Evolutionary conservation across 2,888 invertebrate genomes (phyloP), one percentile per base, ranked within the genome.

Genomic region (Autographa pulchrina): DNA sequence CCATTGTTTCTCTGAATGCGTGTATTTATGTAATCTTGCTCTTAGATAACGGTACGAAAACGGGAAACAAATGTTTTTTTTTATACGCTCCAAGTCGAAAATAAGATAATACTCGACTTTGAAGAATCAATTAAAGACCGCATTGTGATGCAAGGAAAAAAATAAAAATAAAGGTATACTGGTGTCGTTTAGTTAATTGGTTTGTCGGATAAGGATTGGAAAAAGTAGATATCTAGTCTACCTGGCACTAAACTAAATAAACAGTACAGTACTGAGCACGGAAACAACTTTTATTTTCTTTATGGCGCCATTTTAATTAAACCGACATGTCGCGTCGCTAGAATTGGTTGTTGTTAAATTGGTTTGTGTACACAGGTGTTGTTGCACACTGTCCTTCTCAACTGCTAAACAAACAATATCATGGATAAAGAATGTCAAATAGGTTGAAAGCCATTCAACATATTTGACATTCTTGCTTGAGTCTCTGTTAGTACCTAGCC

Each of bases 1-100:
- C 62, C 38, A 73, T 72, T 78, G 75, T 73, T 72, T 16, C 65
- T 59, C 32, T 16, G 14, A 63, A 61, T 16, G 48, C 65, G n/a
- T 31, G 20, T 43, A 38, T 32, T 25, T 63, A 7, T 35, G 41
- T 8, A 14, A 16, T 16, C 25, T 3, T 25, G 16, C 25, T 16
- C 14, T 16, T 13, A 7, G 54, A 20, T 9, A 38, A 38, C 38
- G 11, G 11, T 38, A 11, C 38, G 38, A 35, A 35, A 35, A 35
- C 35, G 1, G 8, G 35, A 6, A 35, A 35, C 5, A 5, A 35
- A 35, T 6, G 5, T 35, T 35, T 35, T 35, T 25, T 25, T 25
- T 25, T 25, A 25, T 25, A 25, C 25, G 25, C 1, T 25, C 3
- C 3, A 35, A 35, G 0, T 0, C 6, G 8, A 38, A 38, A 38